phyloP scores from a whole-genome alignment of 2,113 vertebrate genomes.

The Archocentrus centrarchus region DNA sequence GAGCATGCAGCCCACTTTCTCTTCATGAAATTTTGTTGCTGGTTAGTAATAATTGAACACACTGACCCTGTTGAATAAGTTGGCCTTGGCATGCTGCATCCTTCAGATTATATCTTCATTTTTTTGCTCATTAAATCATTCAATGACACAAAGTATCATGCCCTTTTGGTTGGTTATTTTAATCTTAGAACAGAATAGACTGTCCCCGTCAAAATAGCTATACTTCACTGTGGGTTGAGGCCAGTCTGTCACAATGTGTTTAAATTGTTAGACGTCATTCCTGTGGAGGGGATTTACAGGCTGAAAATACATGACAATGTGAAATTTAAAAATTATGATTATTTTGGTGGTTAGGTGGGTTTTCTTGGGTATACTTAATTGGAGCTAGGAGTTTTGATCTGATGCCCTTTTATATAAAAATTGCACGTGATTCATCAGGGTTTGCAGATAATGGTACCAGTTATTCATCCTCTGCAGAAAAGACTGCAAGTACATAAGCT shows the following conservation, averaged over 20 bases:
- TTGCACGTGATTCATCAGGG: not conserved
- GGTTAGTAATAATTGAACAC: not conserved
- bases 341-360: not conserved
- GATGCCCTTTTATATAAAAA: not conserved
- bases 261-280: not conserved
- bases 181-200: constrained; percentile 17
- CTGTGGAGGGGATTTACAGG: not conserved
- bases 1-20: not conserved
- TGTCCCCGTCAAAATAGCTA: constrained; percentile 7
- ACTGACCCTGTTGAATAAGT: not conserved
- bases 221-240: not conserved
- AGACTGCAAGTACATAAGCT: not conserved
- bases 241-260: constrained; percentile 20
- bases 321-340: not conserved
- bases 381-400: not conserved
- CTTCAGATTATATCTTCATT: constrained; percentile 4
- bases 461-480: not conserved
- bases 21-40: not conserved
- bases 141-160: constrained; percentile 6
- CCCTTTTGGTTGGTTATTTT: constrained; percentile 18
- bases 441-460: not conserved
- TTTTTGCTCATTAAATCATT: constrained; percentile 29
- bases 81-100: not conserved
- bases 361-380: not conserved
- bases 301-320: not conserved